Conservation (phyloP, 2,888 invertebrate genomes). For the Agonopterix subpropinquella region DNA sequence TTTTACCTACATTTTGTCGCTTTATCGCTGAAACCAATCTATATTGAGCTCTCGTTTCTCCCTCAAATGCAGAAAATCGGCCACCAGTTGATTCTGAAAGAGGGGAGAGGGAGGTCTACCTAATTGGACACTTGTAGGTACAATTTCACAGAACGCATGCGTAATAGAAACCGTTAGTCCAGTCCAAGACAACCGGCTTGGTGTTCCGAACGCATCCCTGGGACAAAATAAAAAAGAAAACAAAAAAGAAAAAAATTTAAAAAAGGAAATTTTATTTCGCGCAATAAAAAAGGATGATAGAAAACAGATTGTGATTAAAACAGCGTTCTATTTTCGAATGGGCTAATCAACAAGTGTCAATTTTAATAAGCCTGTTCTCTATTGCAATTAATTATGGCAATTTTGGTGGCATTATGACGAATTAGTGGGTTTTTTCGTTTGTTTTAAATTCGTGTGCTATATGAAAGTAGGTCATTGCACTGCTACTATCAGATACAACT, state of each 20-base stretch:
- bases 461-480: constrained; percentile 28
- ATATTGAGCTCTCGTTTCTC: constrained; percentile 18
- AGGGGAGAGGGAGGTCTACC: constrained; percentile 25
- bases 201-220: constrained; percentile 31
- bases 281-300: neutral
- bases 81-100: constrained; percentile 5
- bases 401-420: neutral
- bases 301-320: neutral
- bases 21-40: constrained; percentile 21
- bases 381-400: neutral
- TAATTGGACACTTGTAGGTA: constrained; percentile 28
- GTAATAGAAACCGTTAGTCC: constrained; percentile 29
- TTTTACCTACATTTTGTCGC: constrained; percentile 27
- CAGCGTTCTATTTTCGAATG: constrained; percentile 8
- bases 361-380: constrained; percentile 6
- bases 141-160: constrained; percentile 51
- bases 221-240: neutral
- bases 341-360: constrained; percentile 19
- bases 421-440: neutral
- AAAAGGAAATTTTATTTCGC: neutral
- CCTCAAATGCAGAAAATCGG: constrained; percentile 9
- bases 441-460: neutral
- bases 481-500: constrained; percentile 27
- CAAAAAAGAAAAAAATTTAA: constrained; percentile 1
- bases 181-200: constrained; percentile 41